Percentiles rank a stretch among this genome's conserved stretches.
Evolutionary conservation across 1,140 invertebrate genomes (phyloP).

Genomic region (Anadara kagoshimensis): DNA sequence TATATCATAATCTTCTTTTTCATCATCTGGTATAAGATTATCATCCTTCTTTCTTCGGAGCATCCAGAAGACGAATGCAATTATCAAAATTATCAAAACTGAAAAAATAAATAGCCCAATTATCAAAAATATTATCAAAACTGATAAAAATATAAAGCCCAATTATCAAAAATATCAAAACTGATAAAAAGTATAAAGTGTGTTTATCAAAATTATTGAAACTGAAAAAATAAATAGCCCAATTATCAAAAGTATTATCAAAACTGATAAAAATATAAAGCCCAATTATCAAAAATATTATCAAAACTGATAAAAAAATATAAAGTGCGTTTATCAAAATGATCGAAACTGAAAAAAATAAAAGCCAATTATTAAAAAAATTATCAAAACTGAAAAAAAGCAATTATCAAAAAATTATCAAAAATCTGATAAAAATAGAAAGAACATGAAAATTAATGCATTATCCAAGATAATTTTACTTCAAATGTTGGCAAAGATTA

Average conservation of each 20-base stretch:
- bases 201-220: conserved; percentile 90
- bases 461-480: background rate
- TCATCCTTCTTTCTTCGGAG: conserved; percentile 85
- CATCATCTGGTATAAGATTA: conserved; percentile 87
- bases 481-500: background rate
- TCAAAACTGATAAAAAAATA: background rate
- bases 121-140: background rate
- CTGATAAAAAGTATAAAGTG: background rate
- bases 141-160: background rate
- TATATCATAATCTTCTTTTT: conserved; percentile 94
- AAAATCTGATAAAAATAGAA: too few species aligned
- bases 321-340: too few species aligned
- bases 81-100: conserved; percentile 94
- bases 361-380: too few species aligned
- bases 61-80: conserved; percentile 93
- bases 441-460: too few species aligned
- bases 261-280: conserved; percentile 80
- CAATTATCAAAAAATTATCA: too few species aligned
- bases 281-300: background rate
- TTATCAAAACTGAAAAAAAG: too few species aligned
- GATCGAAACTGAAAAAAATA: too few species aligned
- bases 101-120: conserved; percentile 60
- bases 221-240: conserved; percentile 86
- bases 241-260: conserved; percentile 92
- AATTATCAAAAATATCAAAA: background rate